phyloP scores from a whole-genome alignment of 1,140 invertebrate species.

The Heliconius hermathena region DNA sequence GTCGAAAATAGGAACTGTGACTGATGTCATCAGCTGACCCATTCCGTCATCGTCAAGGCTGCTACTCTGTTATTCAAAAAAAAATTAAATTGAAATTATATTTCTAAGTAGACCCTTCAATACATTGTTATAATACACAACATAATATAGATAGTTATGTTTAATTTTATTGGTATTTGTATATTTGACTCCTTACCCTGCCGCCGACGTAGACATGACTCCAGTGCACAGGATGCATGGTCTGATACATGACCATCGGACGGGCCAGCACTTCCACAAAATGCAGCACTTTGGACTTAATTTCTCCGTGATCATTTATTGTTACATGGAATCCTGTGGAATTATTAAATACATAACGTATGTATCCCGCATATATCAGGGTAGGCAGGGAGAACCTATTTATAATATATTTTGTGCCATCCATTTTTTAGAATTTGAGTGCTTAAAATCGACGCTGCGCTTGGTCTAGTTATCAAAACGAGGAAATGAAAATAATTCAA shows the following conservation, averaged over 20 bases:
- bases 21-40: constrained; percentile 93
- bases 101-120: not conserved
- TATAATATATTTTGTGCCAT: no score
- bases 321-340: constrained; percentile 91
- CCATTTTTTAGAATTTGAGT: no score
- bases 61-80: constrained; percentile 79
- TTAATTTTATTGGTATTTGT: not conserved
- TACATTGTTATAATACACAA: not conserved
- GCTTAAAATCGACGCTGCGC: no score
- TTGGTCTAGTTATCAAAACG: no score
- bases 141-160: not conserved
- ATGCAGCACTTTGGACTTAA: constrained; percentile 93
- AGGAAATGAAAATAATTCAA: no score
- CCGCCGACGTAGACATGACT: constrained; percentile 94
- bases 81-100: not conserved
- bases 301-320: constrained; percentile 91
- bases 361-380: no score
- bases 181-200: constrained; percentile 83
- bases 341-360: not conserved
- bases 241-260: constrained; percentile 95
- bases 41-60: constrained; percentile 86
- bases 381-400: no score
- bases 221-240: constrained; percentile 94
- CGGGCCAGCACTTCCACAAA: constrained; percentile 95
- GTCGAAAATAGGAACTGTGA: constrained; percentile 96